These are phyloP conservation scores for Choloepus didactylus DNA, from an alignment of 2,797 vertebrate species.

Conservation along the genomic window DNA sequence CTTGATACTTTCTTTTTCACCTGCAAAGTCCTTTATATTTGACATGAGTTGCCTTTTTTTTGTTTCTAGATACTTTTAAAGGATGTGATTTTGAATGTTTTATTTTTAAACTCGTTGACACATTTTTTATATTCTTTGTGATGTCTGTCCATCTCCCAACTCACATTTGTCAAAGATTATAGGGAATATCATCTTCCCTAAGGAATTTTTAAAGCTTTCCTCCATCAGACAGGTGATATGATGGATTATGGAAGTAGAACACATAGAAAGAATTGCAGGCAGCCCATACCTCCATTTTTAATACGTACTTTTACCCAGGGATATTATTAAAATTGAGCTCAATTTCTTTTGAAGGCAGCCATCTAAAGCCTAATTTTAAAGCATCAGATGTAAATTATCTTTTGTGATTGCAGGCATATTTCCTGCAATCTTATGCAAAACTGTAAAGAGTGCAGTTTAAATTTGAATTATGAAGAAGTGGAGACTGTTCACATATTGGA, in stretches of 20 bases:
- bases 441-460: not conserved
- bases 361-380: not conserved
- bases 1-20: no score
- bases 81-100: not conserved
- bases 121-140: not conserved
- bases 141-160: not conserved
- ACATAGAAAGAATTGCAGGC: not conserved
- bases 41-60: no score
- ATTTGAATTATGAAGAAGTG: no score
- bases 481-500: not conserved
- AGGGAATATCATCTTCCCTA: not conserved
- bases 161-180: not conserved
- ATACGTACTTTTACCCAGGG: rapidly evolving
- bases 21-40: no score
- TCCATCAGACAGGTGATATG: not conserved
- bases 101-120: not conserved
- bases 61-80: no score
- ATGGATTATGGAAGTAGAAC: no score
- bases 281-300: no score
- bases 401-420: not conserved
- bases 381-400: not conserved
- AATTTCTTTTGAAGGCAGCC: not conserved
- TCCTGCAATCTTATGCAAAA: not conserved
- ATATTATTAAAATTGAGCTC: rapidly evolving
- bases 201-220: not conserved